A percentile compares a stretch with the other conserved stretches of the same genome.
Conservation (phyloP, 2,797 vertebrate genomes). For the Diceros bicornis region DNA sequence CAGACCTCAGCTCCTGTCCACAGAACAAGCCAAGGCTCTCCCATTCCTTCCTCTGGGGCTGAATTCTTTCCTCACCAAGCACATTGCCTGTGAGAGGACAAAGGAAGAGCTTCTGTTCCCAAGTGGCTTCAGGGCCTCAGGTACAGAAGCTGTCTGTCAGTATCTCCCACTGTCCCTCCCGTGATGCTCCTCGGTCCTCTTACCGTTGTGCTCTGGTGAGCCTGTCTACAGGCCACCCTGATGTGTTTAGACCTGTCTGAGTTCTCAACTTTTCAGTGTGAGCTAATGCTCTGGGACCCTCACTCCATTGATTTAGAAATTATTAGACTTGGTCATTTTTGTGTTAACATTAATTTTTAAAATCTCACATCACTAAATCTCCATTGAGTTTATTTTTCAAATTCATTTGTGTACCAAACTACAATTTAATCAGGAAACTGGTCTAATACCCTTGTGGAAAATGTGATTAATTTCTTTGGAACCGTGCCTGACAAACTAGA, state of each 20-base stretch:
- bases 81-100: not conserved
- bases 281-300: slow-evolving; percentile 38
- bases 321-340: slow-evolving; percentile 61
- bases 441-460: slow-evolving; percentile 47
- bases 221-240: not conserved
- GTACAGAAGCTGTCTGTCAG: not conserved
- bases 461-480: slow-evolving; percentile 68
- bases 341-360: slow-evolving; percentile 67
- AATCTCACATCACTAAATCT: slow-evolving; percentile 57
- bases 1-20: not conserved
- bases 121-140: not conserved
- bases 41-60: not conserved
- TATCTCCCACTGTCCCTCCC: not conserved
- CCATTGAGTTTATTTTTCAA: slow-evolving; percentile 70
- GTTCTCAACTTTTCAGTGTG: not conserved
- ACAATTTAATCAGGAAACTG: slow-evolving; percentile 68
- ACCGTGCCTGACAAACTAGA: not conserved
- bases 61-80: not conserved
- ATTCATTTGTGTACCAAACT: slow-evolving; percentile 64
- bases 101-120: not conserved
- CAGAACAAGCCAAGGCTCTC: not conserved
- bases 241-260: not conserved
- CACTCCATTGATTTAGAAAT: slow-evolving; percentile 53
- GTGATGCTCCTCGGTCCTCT: not conserved
- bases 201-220: not conserved